Evolutionary conservation across 1,140 invertebrate genomes (phyloP), one percentile per base, ranked within the genome.

Genomic region (Cyclina sinensis): DNA sequence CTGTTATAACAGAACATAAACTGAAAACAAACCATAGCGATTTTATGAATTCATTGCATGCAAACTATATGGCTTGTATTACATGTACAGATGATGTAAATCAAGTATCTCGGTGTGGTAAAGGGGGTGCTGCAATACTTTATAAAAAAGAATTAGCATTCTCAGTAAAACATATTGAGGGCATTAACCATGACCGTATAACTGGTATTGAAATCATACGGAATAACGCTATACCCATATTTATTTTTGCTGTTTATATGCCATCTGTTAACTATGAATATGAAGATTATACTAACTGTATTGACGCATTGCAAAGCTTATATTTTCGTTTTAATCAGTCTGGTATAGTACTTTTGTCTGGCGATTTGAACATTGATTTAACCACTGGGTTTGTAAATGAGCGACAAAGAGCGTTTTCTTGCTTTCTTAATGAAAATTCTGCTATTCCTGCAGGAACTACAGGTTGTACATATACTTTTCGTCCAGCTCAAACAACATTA

Each of bases 361-460:
- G 51, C 51, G 51, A 57, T 57, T 57, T 57, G 51, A 57, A 57
- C 51, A 57, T 57, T 57, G 51, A 57, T 57, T 57, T 57, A 57
- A 21, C 51, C 21, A 57, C n/a, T 4, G 51, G 21, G 18, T 57
- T 14, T 57, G 18, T 11, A 57, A 57, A 57, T 18, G 21, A 57
- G n/a, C 51, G 51, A 57, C 51, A 57, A 57, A 57, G 18, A 57
- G 51, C 51, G 18, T 57, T 57, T 18, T 11, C 7, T 4, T 3
- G 51, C 18, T 57, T 57, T 21, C 51, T 14, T 14, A n/a, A 21
- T 57, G 7, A 57, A 57, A 14, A 57, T 57, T 5, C 14, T 18
- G 51, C 51, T 21, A 57, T 57, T 5, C 51, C 51, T 14, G 51
- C 51, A 57, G 51, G 3, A 57, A 57, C 51, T 57, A 3, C 51